Evolutionary conservation across 2,888 invertebrate genomes (phyloP).

Genomic region (Pherbina coryleti): DNA sequence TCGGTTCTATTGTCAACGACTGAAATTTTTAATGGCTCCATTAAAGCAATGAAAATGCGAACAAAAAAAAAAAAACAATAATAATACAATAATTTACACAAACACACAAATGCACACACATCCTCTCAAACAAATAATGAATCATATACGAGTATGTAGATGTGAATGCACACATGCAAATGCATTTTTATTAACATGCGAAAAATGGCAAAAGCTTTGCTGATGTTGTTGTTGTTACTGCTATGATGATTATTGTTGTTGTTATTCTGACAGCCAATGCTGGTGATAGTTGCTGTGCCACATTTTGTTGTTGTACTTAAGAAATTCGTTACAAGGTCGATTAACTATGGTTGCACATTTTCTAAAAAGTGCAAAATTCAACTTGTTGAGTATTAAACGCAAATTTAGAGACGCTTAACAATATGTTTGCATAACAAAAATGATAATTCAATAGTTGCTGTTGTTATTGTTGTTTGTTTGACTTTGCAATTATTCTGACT

Average conservation of each 20-base stretch:
- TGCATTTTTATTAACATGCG: not conserved
- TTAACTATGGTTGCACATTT: slow-evolving; percentile 11
- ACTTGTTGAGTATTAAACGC: not conserved
- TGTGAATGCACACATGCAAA: not conserved
- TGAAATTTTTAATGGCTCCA: not conserved
- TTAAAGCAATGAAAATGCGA: not conserved
- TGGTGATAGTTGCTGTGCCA: not conserved
- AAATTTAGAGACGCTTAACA: too few species aligned
- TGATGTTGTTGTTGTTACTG: slow-evolving; percentile 28
- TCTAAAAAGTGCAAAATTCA: not conserved
- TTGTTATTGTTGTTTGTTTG: slow-evolving; percentile 38
- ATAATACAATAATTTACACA: not conserved
- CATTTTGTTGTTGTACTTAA: slow-evolving; percentile 13
- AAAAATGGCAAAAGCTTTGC: not conserved
- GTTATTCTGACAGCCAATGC: not conserved
- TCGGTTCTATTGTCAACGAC: slow-evolving; percentile 47
- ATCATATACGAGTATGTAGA: too few species aligned
- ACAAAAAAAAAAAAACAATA: not conserved
- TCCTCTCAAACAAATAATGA: not conserved
- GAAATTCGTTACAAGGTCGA: slow-evolving; percentile 23
- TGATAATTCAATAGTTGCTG: not conserved
- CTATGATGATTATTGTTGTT: not conserved
- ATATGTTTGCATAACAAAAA: too few species aligned
- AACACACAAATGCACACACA: not conserved
- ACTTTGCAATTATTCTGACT: not conserved